Base-by-base conservation (phyloP, 2,113 vertebrate genomes). In the Mirza zaza region DNA sequence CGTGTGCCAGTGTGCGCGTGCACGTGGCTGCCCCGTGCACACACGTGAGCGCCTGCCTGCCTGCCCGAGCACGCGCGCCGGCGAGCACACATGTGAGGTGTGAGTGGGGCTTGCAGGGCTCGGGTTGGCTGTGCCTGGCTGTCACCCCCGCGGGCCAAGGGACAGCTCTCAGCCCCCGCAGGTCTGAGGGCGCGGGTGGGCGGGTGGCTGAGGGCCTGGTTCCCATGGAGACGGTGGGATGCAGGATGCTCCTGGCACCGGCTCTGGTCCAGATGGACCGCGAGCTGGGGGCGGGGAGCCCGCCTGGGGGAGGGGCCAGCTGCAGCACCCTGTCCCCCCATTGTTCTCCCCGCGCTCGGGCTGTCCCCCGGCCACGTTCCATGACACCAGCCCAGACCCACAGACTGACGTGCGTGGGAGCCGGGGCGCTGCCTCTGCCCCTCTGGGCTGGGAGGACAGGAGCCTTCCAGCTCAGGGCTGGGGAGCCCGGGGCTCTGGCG, bases 221-320 rank as follows among this genome's bases (percentile, higher is more conserved):
- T 98, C 93, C 97, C 94, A 97, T 98, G 97, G 97, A 96, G 94
- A 98, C 89, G 0, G 88, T 80, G 76, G 75, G 92, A 97, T 90
- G 52, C 96, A 94, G 93, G 93, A 97, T 93, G 95, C 91, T 76
- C 45, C 82, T 89, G 87, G 87, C 29, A 1, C 45, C 5, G 18
- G 76, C 94, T 85, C 88, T 68, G 67, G 95, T 94, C 97, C 97
- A 95, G 95, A 95, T 97, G 96, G 97, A 59, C 76, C 6, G 32
- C 87, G 79, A 67, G 63, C 42, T 27, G 88, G 83, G 83, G 83
- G 59, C 5, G 29, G 90, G 95, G 84, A 88, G 42, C n/a, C 20
- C 0, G 6, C 9, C 0, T 29, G 32, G 84, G 70, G 59, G 68
- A 61, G 50, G n/a, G 92, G 93, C 55, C 61, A 55, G 36, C 70